Percentiles rank a stretch among this genome's conserved stretches.
Evolutionary conservation across 2,113 vertebrate species (phyloP).

Genomic region (Carollia perspicillata): DNA sequence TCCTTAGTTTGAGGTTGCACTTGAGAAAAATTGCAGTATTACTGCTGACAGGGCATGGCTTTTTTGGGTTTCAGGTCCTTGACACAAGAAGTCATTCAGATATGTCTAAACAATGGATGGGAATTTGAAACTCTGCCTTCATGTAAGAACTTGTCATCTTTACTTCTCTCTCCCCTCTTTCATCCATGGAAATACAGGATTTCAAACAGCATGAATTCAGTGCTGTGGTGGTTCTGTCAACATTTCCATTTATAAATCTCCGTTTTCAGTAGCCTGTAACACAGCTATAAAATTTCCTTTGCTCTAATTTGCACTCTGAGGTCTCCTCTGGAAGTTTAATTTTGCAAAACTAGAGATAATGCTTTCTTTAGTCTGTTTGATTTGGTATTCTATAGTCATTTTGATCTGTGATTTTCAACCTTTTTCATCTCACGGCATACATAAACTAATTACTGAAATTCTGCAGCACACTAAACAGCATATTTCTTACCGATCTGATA

Average conservation of each 20-base stretch:
- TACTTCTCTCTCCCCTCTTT: background rate
- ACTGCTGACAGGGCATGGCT: conserved; percentile 15
- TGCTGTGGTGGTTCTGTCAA: background rate
- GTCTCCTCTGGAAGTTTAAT: conserved; percentile 13
- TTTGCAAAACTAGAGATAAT: conserved; percentile 42
- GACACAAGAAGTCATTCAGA: conserved; percentile 41
- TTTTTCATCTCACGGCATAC: background rate
- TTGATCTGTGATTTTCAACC: background rate
- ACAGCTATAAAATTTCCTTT: background rate
- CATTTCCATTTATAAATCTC: conserved; percentile 58
- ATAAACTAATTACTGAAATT: background rate
- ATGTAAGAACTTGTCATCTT: background rate
- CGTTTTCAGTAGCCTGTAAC: background rate
- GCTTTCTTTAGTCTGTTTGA: background rate
- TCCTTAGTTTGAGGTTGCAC: conserved; percentile 73
- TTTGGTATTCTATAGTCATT: background rate
- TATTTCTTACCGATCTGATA: background rate
- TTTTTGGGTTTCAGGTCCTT: conserved; percentile 36
- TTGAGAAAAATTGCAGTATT: conserved; percentile 64
- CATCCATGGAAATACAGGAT: background rate
- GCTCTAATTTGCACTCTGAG: conserved; percentile 27
- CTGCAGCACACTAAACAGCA: background rate
- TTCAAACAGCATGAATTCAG: background rate
- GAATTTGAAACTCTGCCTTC: conserved; percentile 52
- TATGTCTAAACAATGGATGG: conserved; percentile 38